Evolutionary conservation across 2,113 vertebrate genomes (phyloP), one percentile per base, ranked within the genome.

Genomic region (Sterrhoptilus dennistouni): DNA sequence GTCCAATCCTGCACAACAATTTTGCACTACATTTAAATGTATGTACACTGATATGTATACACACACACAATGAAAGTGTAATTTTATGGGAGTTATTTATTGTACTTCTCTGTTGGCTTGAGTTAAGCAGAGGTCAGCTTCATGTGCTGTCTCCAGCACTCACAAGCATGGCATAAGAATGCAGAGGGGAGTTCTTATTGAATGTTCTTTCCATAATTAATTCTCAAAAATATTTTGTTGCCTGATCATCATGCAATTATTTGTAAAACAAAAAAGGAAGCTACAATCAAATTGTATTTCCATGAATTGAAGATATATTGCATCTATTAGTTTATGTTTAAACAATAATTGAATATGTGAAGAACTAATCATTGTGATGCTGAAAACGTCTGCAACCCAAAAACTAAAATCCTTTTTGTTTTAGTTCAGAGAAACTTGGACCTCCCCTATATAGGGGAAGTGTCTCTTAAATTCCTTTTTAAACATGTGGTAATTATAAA

Each of bases 321-420:
- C n/a, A 44, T 87, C 56, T 90, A 83, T 96, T 97, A 96, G 15
- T 92, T 95, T 95, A 89, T 75, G 89, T 94, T 98, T 97, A 96
- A 96, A 79, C n/a, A 94, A 78, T 92, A 97, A 97, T 81, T 93
- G 81, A 96, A 91, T 95, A 89, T 54, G 59, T 85, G 59, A 96
- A 94, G 83, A 94, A 70, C 66, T 89, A 95, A 90, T 97, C 87
- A 63, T 68, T 82, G 22, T 81, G 71, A 95, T 94, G 88, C 84
- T 91, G 86, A 95, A 90, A 94, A 91, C 69, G 96, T 92, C 91
- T 96, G 89, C 77, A 70, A 21, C n/a, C 50, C 31, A 31, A 94
- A 93, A 76, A 65, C 68, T 85, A 29, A 38, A 92, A 29, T 44
- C 4, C 9, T 89, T 92, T 96, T 63, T 82, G 70, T 71, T 74